A percentile compares a stretch with the other conserved stretches of the same genome.
phyloP scores from a whole-genome alignment of 2,888 invertebrate genomes.

The Leptinotarsa peninsularis region DNA sequence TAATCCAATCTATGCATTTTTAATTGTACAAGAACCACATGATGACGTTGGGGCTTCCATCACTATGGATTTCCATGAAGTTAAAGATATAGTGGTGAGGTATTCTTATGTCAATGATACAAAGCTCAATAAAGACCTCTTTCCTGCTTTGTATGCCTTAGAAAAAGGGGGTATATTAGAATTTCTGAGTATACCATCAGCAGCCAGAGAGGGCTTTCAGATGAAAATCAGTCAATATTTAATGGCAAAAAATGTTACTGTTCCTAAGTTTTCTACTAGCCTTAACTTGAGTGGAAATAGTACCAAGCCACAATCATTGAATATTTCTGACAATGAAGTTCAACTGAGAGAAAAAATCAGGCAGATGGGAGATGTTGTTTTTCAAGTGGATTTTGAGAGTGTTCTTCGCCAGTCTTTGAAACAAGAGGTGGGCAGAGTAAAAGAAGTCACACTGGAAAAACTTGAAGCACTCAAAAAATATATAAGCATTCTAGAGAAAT shows the following conservation, averaged over 20 bases:
- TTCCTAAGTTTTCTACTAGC: slow-evolving; percentile 32
- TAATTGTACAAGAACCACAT: slow-evolving; percentile 75
- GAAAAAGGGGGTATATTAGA: slow-evolving; percentile 59
- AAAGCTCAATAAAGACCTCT: slow-evolving; percentile 66
- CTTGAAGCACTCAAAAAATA: slow-evolving; percentile 81
- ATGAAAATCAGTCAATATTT: slow-evolving; percentile 70
- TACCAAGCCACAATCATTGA: slow-evolving; percentile 1
- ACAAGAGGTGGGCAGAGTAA: slow-evolving; percentile 83
- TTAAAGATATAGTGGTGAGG: slow-evolving; percentile 71
- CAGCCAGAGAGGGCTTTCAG: slow-evolving; percentile 57
- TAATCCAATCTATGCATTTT: slow-evolving; percentile 70
- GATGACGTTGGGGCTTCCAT: slow-evolving; percentile 75
- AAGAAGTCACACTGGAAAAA: slow-evolving; percentile 78
- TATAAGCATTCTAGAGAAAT: slow-evolving; percentile 76
- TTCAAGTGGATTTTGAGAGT: slow-evolving; percentile 89
- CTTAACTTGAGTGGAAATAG: slow-evolving; percentile 10
- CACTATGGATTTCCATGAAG: slow-evolving; percentile 74
- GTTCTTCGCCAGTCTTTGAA: slow-evolving; percentile 80
- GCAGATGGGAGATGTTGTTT: slow-evolving; percentile 73
- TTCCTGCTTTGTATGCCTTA: slow-evolving; percentile 71
- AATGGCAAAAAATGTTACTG: slow-evolving; percentile 59
- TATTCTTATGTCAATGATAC: slow-evolving; percentile 69
- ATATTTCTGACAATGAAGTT: slow-evolving; percentile 48
- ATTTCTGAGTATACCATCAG: slow-evolving; percentile 35
- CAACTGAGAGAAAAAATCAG: slow-evolving; percentile 61